Evolutionary conservation across 2,888 invertebrate species (phyloP).

Genomic region (Drosophila birchii): DNA sequence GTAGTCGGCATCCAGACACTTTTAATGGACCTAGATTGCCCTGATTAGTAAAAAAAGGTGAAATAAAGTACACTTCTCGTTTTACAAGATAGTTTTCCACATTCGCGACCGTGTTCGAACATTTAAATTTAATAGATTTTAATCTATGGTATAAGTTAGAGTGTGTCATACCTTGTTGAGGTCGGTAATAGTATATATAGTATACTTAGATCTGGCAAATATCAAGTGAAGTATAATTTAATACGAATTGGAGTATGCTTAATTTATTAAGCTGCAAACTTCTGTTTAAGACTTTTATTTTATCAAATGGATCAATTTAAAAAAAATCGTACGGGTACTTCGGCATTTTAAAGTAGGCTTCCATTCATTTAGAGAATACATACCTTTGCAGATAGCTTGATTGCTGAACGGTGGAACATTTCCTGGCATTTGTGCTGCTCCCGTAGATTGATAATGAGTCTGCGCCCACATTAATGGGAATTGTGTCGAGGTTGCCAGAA

Average conservation of each 20-base stretch:
- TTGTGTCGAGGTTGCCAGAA: not conserved
- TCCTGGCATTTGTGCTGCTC: not conserved
- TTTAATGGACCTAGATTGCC: not conserved
- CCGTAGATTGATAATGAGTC: not conserved
- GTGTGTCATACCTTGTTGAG: not conserved
- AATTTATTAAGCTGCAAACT: too few species aligned
- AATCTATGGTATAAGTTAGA: not conserved
- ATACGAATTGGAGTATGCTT: too few species aligned
- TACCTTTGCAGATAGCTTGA: slow-evolving; percentile 4
- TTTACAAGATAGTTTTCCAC: not conserved
- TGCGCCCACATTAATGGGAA: not conserved
- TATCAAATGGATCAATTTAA: too few species aligned
- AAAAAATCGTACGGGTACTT: too few species aligned
- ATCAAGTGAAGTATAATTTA: too few species aligned
- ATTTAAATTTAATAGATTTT: not conserved
- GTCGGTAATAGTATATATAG: too few species aligned
- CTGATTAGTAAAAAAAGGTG: too few species aligned
- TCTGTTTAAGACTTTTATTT: too few species aligned
- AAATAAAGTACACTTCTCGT: not conserved
- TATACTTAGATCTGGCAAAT: too few species aligned
- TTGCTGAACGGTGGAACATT: not conserved
- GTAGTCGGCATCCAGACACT: not conserved
- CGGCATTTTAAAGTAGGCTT: too few species aligned
- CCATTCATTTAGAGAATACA: too few species aligned
- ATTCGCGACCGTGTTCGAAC: not conserved